Conservation (phyloP, 2,113 vertebrate genomes). For the Oophaga pumilio region DNA sequence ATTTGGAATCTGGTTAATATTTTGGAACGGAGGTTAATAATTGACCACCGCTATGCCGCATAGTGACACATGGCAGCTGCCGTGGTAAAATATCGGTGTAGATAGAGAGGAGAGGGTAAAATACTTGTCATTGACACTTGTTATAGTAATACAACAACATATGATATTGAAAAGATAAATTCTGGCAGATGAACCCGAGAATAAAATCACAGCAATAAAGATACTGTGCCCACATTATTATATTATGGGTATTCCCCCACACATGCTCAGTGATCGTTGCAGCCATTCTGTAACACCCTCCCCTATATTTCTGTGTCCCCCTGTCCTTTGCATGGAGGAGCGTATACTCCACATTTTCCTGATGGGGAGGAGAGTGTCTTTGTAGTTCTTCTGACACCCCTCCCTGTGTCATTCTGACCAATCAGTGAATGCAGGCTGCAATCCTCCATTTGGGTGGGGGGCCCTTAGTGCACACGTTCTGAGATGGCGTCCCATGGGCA, state of each 20-base stretch:
- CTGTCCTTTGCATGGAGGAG: conserved; percentile 61
- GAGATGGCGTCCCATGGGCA: conserved; percentile 42
- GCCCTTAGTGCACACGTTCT: conserved; percentile 53
- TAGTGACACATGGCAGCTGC: neutral
- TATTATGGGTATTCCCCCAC: conserved; percentile 45
- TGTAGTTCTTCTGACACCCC: conserved; percentile 75
- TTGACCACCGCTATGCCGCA: neutral
- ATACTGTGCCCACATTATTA: neutral
- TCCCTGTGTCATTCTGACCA: conserved; percentile 66
- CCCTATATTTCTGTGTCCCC: conserved; percentile 4
- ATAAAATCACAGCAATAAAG: neutral
- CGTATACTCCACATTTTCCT: conserved; percentile 64
- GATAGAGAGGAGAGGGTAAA: neutral
- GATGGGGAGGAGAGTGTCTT: conserved; percentile 69
- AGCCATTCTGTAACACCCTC: neutral
- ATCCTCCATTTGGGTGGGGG: conserved; percentile 66
- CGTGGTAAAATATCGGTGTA: neutral
- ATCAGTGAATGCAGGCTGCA: conserved; percentile 66
- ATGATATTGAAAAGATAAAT: neutral
- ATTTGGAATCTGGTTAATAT: too few relatives aligned
- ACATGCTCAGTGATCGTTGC: conserved; percentile 22
- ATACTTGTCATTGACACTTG: neutral
- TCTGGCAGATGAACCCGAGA: neutral
- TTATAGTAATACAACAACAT: neutral
- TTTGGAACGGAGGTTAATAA: neutral